Base-by-base conservation (phyloP, 2,113 vertebrate genomes). In the Eptatretus burgeri region DNA sequence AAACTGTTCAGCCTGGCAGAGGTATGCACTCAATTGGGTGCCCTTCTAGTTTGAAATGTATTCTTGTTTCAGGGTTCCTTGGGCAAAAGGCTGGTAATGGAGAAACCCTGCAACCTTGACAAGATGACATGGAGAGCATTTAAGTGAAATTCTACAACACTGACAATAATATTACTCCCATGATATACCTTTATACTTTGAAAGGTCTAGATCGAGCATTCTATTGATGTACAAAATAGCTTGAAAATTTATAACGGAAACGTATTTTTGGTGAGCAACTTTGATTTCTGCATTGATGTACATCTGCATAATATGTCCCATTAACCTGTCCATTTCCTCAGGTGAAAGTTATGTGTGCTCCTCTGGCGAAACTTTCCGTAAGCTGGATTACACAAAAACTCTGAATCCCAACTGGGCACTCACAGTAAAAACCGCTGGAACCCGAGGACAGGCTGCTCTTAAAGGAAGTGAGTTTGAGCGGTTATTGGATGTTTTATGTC, bases 281-380 rank as follows among this genome's bases (percentile, higher is more conserved):
- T 41, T 41, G 27, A 41, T 5, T 41, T 41, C 27, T 41, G 27
- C 27, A 41, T 41, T 41, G 3, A 41, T 41, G 27, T 41, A 41
- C 27, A 41, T 41, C 27, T 41, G 7, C 27, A 41, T n/a, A n/a
- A n/a, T n/a, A n/a, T 41, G 27, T 41, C 27, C 27, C 27, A 41
- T 41, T 41, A 41, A 41, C 7, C 3, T 41, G 27, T 41, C 27
- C 27, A 41, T 41, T 5, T 64, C 60, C 69, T 11, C 71, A 98
- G 91, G 91, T 66, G 91, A 95, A 71, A 95, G 89, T 71, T 98
- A 98, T 0, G 83, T 95, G n/a, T 95, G 91, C 13, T 84, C 87
- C 14, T 98, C 91, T 60, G 94, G 91, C 1, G 91, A 95, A 51
- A 75, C 86, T 0, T 94, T 74, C 66, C 81, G 89, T 17, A 84